A percentile compares a stretch with the other conserved stretches of the same genome.
These are phyloP conservation scores for Dusona sp. DNA, from an alignment of 2,888 invertebrate genomes.

Conservation along the genomic window DNA sequence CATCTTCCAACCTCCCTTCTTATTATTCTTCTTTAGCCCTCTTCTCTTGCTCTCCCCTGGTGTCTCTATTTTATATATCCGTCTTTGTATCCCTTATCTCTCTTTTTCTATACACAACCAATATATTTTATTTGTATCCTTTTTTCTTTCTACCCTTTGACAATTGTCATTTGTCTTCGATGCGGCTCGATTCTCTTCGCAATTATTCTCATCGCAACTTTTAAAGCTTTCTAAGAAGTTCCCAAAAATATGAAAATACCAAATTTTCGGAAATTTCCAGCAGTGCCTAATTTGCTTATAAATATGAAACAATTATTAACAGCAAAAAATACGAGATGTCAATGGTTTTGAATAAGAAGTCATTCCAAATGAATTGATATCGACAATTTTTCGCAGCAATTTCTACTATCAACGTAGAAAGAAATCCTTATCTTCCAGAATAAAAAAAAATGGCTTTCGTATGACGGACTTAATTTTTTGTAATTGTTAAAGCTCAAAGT, in stretches of 20 bases:
- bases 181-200: background rate
- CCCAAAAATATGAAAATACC: background rate
- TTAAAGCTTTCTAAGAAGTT: background rate
- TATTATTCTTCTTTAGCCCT: slow-evolving; percentile 37
- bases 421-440: too few species aligned
- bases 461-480: too few species aligned
- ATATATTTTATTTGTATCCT: background rate
- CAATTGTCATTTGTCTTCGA: slow-evolving; percentile 11
- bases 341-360: too few species aligned
- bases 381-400: too few species aligned
- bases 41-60: background rate
- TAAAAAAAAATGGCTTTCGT: too few species aligned
- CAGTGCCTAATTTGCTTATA: too few species aligned
- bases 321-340: too few species aligned
- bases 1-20: slow-evolving; percentile 55
- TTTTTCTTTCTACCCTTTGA: background rate
- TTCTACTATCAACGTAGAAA: too few species aligned
- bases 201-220: background rate
- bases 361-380: too few species aligned
- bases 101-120: background rate
- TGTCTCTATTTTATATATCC: slow-evolving; percentile 39
- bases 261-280: background rate
- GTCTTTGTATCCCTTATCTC: slow-evolving; percentile 16
- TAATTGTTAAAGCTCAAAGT: too few species aligned
- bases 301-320: too few species aligned